Percentiles rank a stretch among this genome's conserved stretches.
These are phyloP conservation scores for Gavialis gangeticus DNA, from an alignment of 2,113 vertebrate species.

Conservation along the genomic window DNA sequence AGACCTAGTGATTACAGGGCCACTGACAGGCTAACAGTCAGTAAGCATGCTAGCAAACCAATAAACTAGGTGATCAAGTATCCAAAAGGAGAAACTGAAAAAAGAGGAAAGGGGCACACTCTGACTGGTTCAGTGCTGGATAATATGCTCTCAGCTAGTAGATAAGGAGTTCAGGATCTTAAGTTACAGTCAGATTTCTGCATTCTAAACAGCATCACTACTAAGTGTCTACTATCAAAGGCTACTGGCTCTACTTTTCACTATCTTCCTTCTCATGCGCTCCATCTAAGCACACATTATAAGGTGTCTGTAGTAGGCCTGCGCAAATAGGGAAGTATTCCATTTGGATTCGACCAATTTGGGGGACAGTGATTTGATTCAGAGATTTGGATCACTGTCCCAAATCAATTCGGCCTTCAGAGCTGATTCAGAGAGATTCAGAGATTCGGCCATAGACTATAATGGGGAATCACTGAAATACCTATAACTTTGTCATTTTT, in stretches of 20 bases:
- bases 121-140: not conserved
- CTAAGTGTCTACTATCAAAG: not conserved
- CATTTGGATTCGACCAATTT: no score
- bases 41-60: not conserved
- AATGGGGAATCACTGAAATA: no score
- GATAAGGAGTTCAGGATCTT: not conserved
- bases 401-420: no score
- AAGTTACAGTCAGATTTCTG: not conserved
- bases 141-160: not conserved
- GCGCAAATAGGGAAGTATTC: no score
- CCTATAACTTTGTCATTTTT: no score
- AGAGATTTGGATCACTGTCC: no score
- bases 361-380: no score
- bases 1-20: not conserved
- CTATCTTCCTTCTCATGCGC: no score
- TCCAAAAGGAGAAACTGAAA: not conserved
- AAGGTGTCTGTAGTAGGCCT: no score
- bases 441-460: no score
- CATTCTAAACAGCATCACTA: not conserved
- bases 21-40: not conserved
- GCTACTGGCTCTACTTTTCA: not conserved
- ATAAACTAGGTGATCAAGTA: not conserved
- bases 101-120: not conserved
- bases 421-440: no score
- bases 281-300: no score